These are phyloP conservation scores for Microtus oregoni DNA, from an alignment of 2,113 vertebrate species.

Conservation along the genomic window DNA sequence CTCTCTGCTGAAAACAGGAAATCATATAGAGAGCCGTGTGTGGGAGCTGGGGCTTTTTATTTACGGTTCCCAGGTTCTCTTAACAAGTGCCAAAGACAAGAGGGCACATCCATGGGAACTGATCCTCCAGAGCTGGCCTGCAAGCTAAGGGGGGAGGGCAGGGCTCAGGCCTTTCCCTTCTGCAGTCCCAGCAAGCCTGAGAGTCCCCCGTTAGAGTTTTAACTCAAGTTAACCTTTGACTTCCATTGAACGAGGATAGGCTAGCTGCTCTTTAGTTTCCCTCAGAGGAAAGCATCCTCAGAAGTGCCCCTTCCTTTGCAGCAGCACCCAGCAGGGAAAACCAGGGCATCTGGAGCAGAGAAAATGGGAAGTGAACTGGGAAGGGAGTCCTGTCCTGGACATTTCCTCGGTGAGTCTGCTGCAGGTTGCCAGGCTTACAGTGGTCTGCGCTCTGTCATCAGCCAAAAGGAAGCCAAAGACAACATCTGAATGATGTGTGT, in stretches of 20 bases:
- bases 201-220: background rate
- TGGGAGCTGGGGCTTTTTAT: slow-evolving; percentile 72
- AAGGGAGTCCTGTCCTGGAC: background rate
- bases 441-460: background rate
- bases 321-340: background rate
- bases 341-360: background rate
- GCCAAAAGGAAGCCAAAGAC: slow-evolving; percentile 3
- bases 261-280: background rate
- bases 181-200: background rate
- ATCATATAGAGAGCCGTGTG: slow-evolving; percentile 71
- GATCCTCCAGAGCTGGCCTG: background rate
- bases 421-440: background rate
- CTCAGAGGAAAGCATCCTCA: background rate
- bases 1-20: slow-evolving; percentile 66
- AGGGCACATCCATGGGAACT: slow-evolving; percentile 75
- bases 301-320: background rate
- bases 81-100: slow-evolving; percentile 67
- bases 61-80: slow-evolving; percentile 72
- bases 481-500: background rate
- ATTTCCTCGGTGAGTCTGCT: background rate
- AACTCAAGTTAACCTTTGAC: background rate
- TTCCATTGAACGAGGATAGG: background rate
- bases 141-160: no score
- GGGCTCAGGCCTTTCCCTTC: background rate
- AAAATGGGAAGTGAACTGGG: background rate